Percentiles rank a stretch among this genome's conserved stretches.
These are phyloP conservation scores for Cydia fagiglandana DNA, from an alignment of 1,140 invertebrate genomes.

Conservation along the genomic window DNA sequence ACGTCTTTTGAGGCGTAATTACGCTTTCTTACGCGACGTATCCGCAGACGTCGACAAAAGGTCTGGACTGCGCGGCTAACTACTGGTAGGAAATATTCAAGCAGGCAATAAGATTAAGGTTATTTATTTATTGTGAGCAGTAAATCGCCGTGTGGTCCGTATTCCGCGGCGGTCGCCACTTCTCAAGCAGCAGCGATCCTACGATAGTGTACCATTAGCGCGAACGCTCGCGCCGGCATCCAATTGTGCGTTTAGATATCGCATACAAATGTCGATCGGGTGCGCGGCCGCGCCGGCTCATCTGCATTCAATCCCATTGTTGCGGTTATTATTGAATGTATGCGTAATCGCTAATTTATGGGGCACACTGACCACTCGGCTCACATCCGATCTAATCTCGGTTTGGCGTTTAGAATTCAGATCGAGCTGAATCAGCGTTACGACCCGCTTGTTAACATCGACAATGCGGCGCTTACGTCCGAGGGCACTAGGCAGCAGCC, in stretches of 20 bases:
- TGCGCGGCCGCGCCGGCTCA: constrained; percentile 58
- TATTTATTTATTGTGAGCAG: constrained; percentile 68
- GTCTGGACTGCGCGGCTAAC: constrained; percentile 30
- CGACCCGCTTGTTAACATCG: constrained; percentile 36
- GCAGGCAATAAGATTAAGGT: constrained; percentile 36
- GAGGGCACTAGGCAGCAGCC: constrained; percentile 33
- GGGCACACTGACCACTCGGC: constrained; percentile 47
- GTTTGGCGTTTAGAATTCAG: constrained; percentile 29
- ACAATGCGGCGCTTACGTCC: constrained; percentile 31
- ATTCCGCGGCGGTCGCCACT: constrained; percentile 67
- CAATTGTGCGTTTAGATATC: constrained; percentile 78
- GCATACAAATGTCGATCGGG: constrained; percentile 78
- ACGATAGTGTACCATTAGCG: constrained; percentile 77
- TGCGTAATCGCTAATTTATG: constrained; percentile 75
- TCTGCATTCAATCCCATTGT: constrained; percentile 79
- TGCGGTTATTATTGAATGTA: constrained; percentile 72
- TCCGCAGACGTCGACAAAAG: constrained; percentile 23
- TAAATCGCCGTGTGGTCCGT: constrained; percentile 63
- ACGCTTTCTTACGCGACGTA: constrained; percentile 28
- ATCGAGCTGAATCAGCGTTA: constrained; percentile 33
- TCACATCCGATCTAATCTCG: constrained; percentile 53
- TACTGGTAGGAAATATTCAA: constrained; percentile 28
- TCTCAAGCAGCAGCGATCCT: constrained; percentile 66
- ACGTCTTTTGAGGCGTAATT: constrained; percentile 27
- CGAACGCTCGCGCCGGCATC: constrained; percentile 75